A percentile compares a stretch with the other conserved stretches of the same genome.
Conservation (phyloP, 2,888 invertebrate genomes). For the Exephanes ischioxanthus region DNA sequence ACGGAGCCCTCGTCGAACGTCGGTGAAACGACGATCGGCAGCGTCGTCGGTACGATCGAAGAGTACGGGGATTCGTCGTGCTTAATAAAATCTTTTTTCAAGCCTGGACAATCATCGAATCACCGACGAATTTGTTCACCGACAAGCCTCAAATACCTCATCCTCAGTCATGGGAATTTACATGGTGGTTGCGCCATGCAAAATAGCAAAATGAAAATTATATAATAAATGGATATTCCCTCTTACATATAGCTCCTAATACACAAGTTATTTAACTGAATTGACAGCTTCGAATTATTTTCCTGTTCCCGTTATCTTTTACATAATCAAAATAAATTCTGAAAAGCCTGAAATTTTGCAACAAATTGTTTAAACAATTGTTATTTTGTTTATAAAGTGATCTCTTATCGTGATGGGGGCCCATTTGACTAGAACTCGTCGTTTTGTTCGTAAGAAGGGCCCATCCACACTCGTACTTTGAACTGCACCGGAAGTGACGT, state of each 20-base stretch:
- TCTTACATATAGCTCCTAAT: conserved; percentile 65
- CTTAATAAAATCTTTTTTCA: conserved; percentile 52
- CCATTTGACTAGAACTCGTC: too few species aligned
- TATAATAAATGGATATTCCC: conserved; percentile 67
- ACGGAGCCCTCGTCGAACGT: conserved; percentile 36
- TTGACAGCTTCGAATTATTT: conserved; percentile 20
- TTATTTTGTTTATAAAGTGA: too few species aligned
- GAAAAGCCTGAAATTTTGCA: too few species aligned
- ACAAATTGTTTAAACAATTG: too few species aligned
- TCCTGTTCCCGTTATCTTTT: background rate
- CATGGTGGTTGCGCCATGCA: conserved; percentile 42
- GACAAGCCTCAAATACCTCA: too few species aligned
- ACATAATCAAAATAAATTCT: background rate
- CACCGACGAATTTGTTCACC: too few species aligned
- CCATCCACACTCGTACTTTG: too few species aligned
- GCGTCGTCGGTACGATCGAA: conserved; percentile 58
- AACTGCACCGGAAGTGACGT: too few species aligned
- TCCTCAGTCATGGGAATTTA: background rate
- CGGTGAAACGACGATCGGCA: conserved; percentile 44
- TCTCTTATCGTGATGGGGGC: too few species aligned
- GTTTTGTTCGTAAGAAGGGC: too few species aligned
- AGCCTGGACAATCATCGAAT: too few species aligned
- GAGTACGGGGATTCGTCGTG: conserved; percentile 56
- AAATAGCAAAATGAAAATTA: conserved; percentile 53
- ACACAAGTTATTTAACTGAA: conserved; percentile 68